Percentiles rank a stretch among this genome's conserved stretches.
phyloP scores from a whole-genome alignment of 1,140 invertebrate species.

The Bombus sylvicola region DNA sequence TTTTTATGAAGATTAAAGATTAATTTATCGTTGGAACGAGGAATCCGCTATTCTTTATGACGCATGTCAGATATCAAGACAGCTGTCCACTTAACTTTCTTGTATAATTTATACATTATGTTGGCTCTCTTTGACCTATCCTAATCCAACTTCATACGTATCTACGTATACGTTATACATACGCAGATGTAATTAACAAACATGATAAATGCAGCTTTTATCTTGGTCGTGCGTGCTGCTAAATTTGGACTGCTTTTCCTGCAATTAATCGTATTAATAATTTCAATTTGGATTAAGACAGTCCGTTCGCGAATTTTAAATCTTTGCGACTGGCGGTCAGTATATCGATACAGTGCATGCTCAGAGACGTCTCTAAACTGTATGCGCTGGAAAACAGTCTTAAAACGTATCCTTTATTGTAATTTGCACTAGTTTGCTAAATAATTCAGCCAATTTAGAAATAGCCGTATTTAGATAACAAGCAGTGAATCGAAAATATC shows the following conservation, averaged over 20 bases:
- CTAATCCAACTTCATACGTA: not conserved
- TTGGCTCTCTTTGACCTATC: slow-evolving; percentile 20
- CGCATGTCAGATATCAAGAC: not conserved
- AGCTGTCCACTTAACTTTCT: slow-evolving; percentile 5
- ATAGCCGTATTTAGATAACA: not conserved
- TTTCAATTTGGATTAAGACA: not conserved
- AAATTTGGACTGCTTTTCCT: not conserved
- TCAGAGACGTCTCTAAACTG: not conserved
- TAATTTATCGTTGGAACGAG: not conserved
- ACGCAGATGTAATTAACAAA: not conserved
- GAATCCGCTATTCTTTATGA: not conserved
- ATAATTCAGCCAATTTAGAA: not conserved
- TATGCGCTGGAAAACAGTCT: not conserved
- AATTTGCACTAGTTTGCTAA: not conserved
- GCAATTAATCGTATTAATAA: not conserved
- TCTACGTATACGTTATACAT: not conserved
- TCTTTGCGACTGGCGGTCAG: not conserved
- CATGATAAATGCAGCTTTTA: not conserved
- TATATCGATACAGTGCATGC: not conserved
- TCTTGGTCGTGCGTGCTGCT: no score
- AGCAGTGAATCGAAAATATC: not conserved
- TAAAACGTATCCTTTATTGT: not conserved
- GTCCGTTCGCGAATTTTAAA: no score
- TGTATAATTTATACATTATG: not conserved
- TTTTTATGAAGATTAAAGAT: not conserved